Conservation (phyloP, 2,888 invertebrate species). For the Spisula solida region DNA sequence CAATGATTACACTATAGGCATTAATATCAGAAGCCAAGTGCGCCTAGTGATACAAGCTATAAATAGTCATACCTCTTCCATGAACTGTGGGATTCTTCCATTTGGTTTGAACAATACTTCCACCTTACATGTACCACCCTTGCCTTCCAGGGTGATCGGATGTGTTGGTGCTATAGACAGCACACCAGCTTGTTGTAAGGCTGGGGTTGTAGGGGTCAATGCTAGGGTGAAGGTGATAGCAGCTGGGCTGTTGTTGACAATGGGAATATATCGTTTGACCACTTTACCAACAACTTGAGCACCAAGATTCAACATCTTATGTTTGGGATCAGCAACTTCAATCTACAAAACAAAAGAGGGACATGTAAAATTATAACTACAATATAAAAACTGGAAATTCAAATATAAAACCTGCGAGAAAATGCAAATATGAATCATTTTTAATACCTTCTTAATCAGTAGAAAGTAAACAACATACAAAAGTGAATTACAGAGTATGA, state of each 20-base stretch:
- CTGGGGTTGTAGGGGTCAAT: constrained; percentile 83
- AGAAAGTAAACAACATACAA: no score
- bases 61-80: constrained; percentile 84
- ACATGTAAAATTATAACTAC: no score
- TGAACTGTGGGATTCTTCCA: constrained; percentile 85
- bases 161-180: constrained; percentile 82
- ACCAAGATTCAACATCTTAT: constrained; percentile 86
- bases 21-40: no score
- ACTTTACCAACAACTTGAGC: constrained; percentile 84
- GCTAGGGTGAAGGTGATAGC: constrained; percentile 85
- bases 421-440: no score
- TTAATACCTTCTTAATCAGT: no score
- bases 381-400: no score
- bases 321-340: constrained; percentile 85
- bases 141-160: constrained; percentile 83
- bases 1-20: no score
- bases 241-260: constrained; percentile 87
- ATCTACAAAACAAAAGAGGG: constrained; percentile 76
- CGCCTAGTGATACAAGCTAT: no score
- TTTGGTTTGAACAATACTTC: constrained; percentile 86
- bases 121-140: constrained; percentile 84
- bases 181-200: constrained; percentile 82
- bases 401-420: no score
- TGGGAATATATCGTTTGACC: constrained; percentile 83
- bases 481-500: no score